phyloP scores from a whole-genome alignment of 2,888 invertebrate species.

The Tetragonisca angustula region DNA sequence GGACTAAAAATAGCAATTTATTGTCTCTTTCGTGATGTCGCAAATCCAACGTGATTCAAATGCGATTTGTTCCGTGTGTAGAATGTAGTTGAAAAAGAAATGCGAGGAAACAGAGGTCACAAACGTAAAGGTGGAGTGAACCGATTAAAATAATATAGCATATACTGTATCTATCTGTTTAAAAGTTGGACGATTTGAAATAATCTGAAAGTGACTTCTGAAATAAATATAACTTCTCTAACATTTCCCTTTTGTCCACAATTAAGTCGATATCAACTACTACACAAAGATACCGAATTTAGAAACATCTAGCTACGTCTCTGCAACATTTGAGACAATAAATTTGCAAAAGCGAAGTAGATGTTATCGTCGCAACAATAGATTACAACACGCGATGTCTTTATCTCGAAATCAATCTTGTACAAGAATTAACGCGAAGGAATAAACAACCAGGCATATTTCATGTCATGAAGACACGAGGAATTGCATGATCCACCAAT shows the following conservation, averaged over 20 bases:
- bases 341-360: neutral
- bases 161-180: too few species aligned
- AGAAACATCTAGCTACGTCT: neutral
- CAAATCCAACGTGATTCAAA: neutral
- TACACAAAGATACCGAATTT: neutral
- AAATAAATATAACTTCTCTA: too few species aligned
- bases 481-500: neutral
- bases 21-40: neutral
- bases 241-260: too few species aligned
- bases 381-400: neutral
- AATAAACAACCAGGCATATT: neutral
- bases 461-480: neutral
- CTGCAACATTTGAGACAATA: neutral
- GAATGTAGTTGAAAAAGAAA: neutral
- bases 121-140: too few species aligned
- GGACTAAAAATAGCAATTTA: neutral
- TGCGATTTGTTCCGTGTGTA: neutral
- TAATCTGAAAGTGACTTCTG: too few species aligned
- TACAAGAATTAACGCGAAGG: neutral
- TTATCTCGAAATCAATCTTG: conserved; percentile 18
- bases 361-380: neutral
- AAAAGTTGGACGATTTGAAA: too few species aligned
- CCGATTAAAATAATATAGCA: too few species aligned
- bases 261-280: neutral
- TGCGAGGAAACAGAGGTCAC: neutral